Evolutionary conservation across 2,797 vertebrate genomes (phyloP), one percentile per base, ranked within the genome.

Genomic region (Danio kyathit): DNA sequence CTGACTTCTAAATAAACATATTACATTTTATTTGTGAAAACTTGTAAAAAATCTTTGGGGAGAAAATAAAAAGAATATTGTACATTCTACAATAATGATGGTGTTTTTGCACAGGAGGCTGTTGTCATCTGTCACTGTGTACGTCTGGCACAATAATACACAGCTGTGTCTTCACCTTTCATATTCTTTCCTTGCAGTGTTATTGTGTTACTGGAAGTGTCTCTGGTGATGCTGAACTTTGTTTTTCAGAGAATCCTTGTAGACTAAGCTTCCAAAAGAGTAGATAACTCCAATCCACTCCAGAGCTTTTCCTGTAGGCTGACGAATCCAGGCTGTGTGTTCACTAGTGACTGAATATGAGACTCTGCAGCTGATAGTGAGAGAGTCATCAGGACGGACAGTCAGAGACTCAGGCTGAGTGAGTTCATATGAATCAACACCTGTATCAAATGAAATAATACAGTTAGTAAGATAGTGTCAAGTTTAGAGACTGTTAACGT

Each of bases 181-280:
- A 80, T 44, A 14, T 80, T 80, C 5, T 63, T 51, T 52, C 74
- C 74, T 17, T 65, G 44, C 60, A 76, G 19, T 66, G 63, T 77
- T 43, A 77, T 13, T 77, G 63, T 66, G 51, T 77, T 67, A 43
- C 11, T 77, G 48, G 48, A 64, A 0, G 75, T 65, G 75, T 77
- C 61, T 77, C 75, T 66, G 61, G 17, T 41, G 21, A 76, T 76
- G 12, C 46, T 66, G 63, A 77, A 77, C 63, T 38, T n/a, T 67
- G 63, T 1, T 54, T 67, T 67, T 77, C 9, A 77, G 17, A 0
- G 48, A 43, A 44, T 65, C 51, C 40, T 67, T 77, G 9, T 67
- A 77, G 12, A 0, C 0, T 67, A 11, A 6, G 9, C 0, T 0
- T 16, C 49, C 63, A 57, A 0, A 3, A 54, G 0, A 0, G 8